Conservation (phyloP, 2,797 vertebrate genomes). For the Peromyscus nudipes region DNA sequence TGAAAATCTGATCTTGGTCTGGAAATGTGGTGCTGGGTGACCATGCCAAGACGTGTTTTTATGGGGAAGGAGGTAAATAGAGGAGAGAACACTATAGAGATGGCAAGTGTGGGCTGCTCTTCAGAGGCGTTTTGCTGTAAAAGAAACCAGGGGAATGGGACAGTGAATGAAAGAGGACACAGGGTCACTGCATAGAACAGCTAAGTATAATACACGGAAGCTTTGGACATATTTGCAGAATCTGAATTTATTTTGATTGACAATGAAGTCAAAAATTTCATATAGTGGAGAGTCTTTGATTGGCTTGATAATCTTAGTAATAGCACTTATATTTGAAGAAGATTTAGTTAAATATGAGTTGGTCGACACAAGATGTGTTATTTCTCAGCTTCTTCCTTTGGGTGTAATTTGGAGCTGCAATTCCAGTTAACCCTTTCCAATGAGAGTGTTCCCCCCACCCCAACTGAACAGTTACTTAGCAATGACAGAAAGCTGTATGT, state of each 20-base stretch:
- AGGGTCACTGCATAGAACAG: background rate
- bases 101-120: background rate
- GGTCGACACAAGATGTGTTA: slow-evolving; percentile 61
- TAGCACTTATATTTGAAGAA: slow-evolving; percentile 81
- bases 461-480: slow-evolving; percentile 74
- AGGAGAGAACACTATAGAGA: background rate
- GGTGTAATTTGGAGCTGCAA: slow-evolving; percentile 77
- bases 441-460: background rate
- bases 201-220: background rate
- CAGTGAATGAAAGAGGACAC: background rate
- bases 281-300: slow-evolving; percentile 70
- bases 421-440: slow-evolving; percentile 79
- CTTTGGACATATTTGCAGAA: slow-evolving; percentile 47
- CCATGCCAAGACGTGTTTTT: background rate
- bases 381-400: slow-evolving; percentile 72
- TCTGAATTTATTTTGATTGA: slow-evolving; percentile 79
- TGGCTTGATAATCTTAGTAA: slow-evolving; percentile 75
- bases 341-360: slow-evolving; percentile 81
- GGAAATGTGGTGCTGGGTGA: background rate
- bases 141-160: background rate
- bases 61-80: background rate
- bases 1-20: slow-evolving; percentile 32
- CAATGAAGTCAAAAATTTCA: slow-evolving; percentile 80
- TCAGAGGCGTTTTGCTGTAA: slow-evolving; percentile 40
- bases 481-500: slow-evolving; percentile 35